Conservation (phyloP, 1,140 invertebrate genomes). For the Carcinoscorpius rotundicauda region DNA sequence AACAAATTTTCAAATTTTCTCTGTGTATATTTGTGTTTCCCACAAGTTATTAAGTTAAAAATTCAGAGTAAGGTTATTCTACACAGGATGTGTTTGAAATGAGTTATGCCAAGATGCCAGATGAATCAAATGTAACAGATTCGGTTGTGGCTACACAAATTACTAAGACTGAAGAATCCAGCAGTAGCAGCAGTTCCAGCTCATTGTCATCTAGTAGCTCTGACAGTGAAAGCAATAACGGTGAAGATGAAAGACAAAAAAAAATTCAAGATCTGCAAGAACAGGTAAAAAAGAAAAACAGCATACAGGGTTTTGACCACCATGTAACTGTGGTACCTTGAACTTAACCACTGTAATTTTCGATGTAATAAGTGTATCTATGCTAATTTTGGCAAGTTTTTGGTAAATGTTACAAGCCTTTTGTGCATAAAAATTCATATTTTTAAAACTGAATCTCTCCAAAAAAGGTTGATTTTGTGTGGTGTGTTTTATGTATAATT, state of each 20-base stretch:
- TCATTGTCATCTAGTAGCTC: constrained; percentile 16
- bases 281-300: constrained; percentile 35
- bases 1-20: no score
- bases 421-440: no score
- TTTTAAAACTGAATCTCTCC: no score
- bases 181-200: constrained; percentile 9
- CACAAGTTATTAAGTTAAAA: no score
- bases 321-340: no score
- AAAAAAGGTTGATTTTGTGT: no score
- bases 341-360: not conserved
- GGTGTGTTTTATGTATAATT: no score
- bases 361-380: not conserved
- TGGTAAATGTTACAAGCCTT: no score
- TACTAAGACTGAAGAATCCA: constrained; percentile 10
- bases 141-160: not conserved
- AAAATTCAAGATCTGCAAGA: constrained; percentile 79
- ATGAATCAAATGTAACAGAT: constrained; percentile 32
- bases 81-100: constrained; percentile 84
- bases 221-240: constrained; percentile 24
- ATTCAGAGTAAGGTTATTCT: not conserved
- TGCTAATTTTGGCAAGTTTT: not conserved
- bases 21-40: no score
- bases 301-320: no score
- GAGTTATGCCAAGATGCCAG: constrained; percentile 87
- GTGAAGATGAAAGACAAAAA: constrained; percentile 32